Evolutionary conservation across 2,888 invertebrate species (phyloP).

Genomic region (Glaucopsyche alexis): DNA sequence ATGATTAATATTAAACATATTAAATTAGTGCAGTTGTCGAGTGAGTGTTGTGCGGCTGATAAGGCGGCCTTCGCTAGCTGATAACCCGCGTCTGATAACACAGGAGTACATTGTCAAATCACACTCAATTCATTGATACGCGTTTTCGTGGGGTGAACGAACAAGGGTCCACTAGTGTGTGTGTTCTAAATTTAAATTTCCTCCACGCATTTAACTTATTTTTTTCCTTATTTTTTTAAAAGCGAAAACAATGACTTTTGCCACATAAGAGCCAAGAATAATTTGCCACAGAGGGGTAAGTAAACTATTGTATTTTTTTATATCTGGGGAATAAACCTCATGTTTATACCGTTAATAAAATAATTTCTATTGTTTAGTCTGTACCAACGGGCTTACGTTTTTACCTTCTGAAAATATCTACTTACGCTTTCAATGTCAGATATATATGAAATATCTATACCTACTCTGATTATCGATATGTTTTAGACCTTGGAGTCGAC

Average conservation of each 20-base stretch:
- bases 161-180: constrained; percentile 7
- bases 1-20: constrained; percentile 20
- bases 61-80: constrained; percentile 37
- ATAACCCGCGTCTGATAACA: constrained; percentile 36
- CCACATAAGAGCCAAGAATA: not conserved
- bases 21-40: constrained; percentile 21
- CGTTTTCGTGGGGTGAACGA: constrained; percentile 27
- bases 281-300: not conserved
- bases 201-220: not conserved
- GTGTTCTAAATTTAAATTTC: constrained; percentile 7
- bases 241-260: not conserved
- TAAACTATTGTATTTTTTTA: not conserved
- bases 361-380: no score
- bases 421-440: not conserved
- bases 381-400: no score
- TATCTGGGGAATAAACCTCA: not conserved
- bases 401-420: not conserved
- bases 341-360: no score
- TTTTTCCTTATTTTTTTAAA: not conserved
- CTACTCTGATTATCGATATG: not conserved
- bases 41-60: constrained; percentile 14
- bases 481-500: constrained; percentile 2
- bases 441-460: constrained; percentile 12
- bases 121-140: constrained; percentile 27
- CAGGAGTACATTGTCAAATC: constrained; percentile 32